A percentile compares a stretch with the other conserved stretches of the same genome.
These are phyloP conservation scores for Epinephelus malabaricus DNA, from an alignment of 2,797 vertebrate genomes.

Conservation along the genomic window DNA sequence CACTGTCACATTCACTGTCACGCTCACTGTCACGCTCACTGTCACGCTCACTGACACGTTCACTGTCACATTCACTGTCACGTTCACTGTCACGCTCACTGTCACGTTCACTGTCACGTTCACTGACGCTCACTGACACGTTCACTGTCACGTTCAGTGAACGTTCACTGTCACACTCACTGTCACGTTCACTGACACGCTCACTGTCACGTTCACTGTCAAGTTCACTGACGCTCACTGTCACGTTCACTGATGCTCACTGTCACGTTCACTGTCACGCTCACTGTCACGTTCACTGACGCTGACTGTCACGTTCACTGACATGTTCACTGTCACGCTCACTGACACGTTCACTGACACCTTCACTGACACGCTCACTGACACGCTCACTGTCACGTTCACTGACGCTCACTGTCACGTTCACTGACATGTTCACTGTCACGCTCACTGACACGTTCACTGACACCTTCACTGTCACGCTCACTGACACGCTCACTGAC, in stretches of 20 bases:
- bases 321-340: too few species aligned
- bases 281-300: too few species aligned
- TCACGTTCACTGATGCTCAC: too few species aligned
- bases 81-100: neutral
- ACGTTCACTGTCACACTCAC: neutral
- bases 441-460: neutral
- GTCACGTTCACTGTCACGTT: neutral
- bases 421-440: neutral
- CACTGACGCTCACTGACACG: neutral
- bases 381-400: neutral
- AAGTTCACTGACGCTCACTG: too few species aligned
- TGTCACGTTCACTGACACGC: accelerated
- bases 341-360: too few species aligned
- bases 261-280: too few species aligned
- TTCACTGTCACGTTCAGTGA: neutral
- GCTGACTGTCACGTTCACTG: too few species aligned
- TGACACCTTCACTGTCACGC: neutral
- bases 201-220: too few species aligned
- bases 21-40: neutral
- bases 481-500: too few species aligned
- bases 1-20: neutral
- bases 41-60: neutral
- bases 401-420: slow-evolving; percentile 12
- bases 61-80: neutral
- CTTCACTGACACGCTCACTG: too few species aligned